Conservation (phyloP, 1,140 invertebrate genomes). For the Diprion similis region DNA sequence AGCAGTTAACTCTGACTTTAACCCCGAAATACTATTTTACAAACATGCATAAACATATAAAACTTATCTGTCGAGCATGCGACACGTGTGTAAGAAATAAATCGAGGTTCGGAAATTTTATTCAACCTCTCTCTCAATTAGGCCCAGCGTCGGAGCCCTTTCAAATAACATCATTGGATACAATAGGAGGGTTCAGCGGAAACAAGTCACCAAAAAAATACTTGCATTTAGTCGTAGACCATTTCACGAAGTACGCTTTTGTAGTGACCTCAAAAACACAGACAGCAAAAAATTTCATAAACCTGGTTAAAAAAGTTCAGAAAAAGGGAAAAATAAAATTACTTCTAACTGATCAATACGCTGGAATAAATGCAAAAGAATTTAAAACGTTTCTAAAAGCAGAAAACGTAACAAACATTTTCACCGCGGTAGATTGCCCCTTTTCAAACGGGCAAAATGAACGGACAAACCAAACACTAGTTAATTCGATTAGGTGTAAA, state of each 20-base stretch:
- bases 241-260: conserved; percentile 29
- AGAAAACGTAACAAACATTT: conserved; percentile 23
- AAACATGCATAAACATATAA: conserved; percentile 29
- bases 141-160: conserved; percentile 10
- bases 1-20: conserved; percentile 27
- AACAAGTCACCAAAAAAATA: conserved; percentile 22
- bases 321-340: not conserved
- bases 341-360: too few relatives aligned
- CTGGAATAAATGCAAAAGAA: conserved; percentile 22
- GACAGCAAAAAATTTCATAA: conserved; percentile 14
- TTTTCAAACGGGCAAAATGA: conserved; percentile 27
- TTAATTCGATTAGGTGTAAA: conserved; percentile 30
- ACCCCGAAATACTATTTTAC: conserved; percentile 28
- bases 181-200: conserved; percentile 20
- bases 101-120: not conserved
- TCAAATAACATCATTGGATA: conserved; percentile 30
- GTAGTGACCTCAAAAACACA: conserved; percentile 23
- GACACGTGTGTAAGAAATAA: conserved; percentile 24
- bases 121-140: conserved; percentile 10
- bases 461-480: too few relatives aligned
- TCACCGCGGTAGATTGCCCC: conserved; percentile 21
- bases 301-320: conserved; percentile 18
- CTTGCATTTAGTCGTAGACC: conserved; percentile 26
- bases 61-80: conserved; percentile 23
- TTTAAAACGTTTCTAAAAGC: conserved; percentile 23